Evolutionary conservation across 2,113 vertebrate genomes (phyloP).

Genomic region (Lethenteron camtschaticum): DNA sequence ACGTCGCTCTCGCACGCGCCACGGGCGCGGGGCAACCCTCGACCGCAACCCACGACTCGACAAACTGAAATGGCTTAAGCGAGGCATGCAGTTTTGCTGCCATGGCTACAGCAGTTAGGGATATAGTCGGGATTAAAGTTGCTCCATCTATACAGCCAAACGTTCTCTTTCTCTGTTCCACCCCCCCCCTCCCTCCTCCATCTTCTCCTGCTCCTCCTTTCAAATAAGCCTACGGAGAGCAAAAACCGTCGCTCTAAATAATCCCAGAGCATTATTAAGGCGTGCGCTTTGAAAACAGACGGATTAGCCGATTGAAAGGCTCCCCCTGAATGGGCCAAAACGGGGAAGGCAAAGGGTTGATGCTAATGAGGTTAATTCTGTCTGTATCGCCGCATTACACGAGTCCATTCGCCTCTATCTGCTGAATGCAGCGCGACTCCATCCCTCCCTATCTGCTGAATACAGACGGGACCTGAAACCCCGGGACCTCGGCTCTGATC

Average conservation of each 20-base stretch:
- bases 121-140: too few species aligned
- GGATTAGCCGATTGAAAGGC: conserved; percentile 4
- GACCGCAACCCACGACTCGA: too few species aligned
- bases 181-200: too few species aligned
- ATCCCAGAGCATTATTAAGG: conserved; percentile 5
- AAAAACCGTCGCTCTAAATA: conserved; percentile 2
- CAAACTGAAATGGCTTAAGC: too few species aligned
- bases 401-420: conserved; percentile 2
- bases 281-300: conserved; percentile 6
- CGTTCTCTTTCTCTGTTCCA: too few species aligned
- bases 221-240: too few species aligned
- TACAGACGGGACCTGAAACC: conserved; percentile 3
- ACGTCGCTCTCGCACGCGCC: too few species aligned
- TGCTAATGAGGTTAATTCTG: conserved; percentile 6
- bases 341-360: conserved; percentile 5
- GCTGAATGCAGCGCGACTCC: conserved; percentile 5
- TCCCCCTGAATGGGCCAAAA: conserved; percentile 5
- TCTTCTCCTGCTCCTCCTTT: too few species aligned
- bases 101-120: too few species aligned
- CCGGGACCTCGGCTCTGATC: conserved; percentile 5
- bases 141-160: too few species aligned
- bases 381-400: conserved; percentile 5
- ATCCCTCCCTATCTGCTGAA: conserved; percentile 2
- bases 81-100: too few species aligned
- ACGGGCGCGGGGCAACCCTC: too few species aligned